Evolutionary conservation across 2,113 vertebrate species (phyloP), one percentile per base, ranked within the genome.

Genomic region (Pseudonaja textilis): DNA sequence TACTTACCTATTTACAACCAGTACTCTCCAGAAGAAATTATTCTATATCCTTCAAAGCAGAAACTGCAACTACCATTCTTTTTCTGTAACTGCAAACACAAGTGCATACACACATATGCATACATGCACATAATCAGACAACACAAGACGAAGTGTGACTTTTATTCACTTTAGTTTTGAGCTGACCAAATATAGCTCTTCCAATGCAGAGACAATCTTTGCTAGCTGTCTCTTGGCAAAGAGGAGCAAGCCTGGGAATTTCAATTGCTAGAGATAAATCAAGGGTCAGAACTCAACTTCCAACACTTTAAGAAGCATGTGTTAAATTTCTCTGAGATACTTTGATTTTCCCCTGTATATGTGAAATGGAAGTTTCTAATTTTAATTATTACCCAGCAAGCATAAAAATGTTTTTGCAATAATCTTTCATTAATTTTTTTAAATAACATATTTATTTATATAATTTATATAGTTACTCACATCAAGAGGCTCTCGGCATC

Each of bases 201-300:
- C 92, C 90, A 93, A 92, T 11, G 57, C 1, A 26, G 95, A 95
- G 88, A 93, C 92, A 91, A 85, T 91, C 93, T 94, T 95, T 96
- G 93, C 93, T 95, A 85, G 69, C 91, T 85, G 94, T 69, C 89
- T 95, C 92, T 95, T 74, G 86, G 95, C 96, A 97, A 97, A 97
- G 93, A 96, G 87, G 95, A 86, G 94, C 8, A 16, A 96, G 95
- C 95, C 95, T 95, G 95, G 94, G 97, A 97, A 97, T 95, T 94
- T 92, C 94, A 96, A 90, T 39, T 59, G n/a, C 7, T 69, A 91
- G 92, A 93, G 92, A 96, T 95, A 97, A 96, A 95, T 94, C 93
- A 95, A 93, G 92, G 94, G 93, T 23, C 39, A 93, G 47, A 89
- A 64, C 39, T 52, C 74, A 90, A 3, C 45, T 81, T 94, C 91